A percentile compares a stretch with the other conserved stretches of the same genome.
phyloP scores from a whole-genome alignment of 2,113 vertebrate genomes.

The Nothoprocta pentlandii region DNA sequence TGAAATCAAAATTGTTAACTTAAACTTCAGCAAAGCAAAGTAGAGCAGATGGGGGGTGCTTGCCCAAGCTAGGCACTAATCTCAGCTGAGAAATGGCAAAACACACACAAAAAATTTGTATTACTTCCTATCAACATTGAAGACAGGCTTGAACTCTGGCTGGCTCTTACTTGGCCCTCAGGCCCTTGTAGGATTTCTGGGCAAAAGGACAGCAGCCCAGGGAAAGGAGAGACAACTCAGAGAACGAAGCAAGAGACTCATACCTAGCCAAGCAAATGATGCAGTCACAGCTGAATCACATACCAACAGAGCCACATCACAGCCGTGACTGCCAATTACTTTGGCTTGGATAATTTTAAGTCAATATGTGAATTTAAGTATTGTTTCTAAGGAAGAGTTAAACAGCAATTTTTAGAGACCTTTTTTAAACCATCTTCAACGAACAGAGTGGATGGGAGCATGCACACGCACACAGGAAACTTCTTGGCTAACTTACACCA shows the following conservation, averaged over 20 bases:
- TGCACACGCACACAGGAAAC: background rate
- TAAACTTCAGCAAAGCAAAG: slow-evolving; percentile 71
- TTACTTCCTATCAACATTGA: slow-evolving; percentile 46
- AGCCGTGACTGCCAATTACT: background rate
- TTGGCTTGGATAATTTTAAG: background rate
- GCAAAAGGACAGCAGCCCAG: background rate
- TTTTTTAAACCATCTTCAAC: background rate
- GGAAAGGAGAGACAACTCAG: background rate
- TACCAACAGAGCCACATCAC: background rate
- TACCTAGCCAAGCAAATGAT: background rate
- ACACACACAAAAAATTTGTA: background rate
- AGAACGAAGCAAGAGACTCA: background rate
- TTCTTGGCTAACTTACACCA: background rate
- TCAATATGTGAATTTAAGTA: background rate
- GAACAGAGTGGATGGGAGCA: background rate
- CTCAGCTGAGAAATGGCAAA: slow-evolving; percentile 51
- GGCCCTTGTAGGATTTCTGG: slow-evolving; percentile 25
- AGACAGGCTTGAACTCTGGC: slow-evolving; percentile 16
- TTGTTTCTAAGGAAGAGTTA: background rate
- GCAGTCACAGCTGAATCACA: background rate
- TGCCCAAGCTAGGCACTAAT: slow-evolving; percentile 42
- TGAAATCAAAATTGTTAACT: slow-evolving; percentile 64
- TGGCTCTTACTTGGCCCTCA: slow-evolving; percentile 8
- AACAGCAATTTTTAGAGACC: background rate
- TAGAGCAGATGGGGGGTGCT: slow-evolving; percentile 36